phyloP scores from a whole-genome alignment of 2,797 vertebrate genomes.

The Tragelaphus oryx region DNA sequence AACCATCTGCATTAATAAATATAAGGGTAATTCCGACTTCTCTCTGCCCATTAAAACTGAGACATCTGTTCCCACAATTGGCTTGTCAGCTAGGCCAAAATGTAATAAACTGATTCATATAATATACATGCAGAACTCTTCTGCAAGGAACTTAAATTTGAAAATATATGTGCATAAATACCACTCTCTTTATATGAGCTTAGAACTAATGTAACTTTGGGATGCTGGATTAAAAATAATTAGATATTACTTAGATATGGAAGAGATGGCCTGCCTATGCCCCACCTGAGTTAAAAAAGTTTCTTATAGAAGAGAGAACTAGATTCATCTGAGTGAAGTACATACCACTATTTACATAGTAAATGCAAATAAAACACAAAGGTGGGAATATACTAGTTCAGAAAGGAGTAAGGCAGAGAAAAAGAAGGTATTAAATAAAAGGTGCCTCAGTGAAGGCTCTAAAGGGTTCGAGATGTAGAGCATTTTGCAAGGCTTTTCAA shows the following conservation, averaged over 20 bases:
- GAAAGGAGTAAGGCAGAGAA: not conserved
- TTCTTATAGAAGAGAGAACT: not conserved
- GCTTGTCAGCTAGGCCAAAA: not conserved
- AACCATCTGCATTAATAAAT: not conserved
- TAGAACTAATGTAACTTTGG: not conserved
- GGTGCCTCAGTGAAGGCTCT: not conserved
- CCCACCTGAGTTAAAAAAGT: not conserved
- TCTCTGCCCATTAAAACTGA: not conserved
- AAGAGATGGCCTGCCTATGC: not conserved
- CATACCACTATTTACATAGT: not conserved
- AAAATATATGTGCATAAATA: not conserved
- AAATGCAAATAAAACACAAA: not conserved
- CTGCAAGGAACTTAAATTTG: not conserved
- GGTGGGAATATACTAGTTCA: not conserved
- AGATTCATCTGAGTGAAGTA: not conserved
- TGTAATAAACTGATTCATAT: not conserved
- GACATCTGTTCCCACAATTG: not conserved
- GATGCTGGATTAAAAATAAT: not conserved
- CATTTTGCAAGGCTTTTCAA: not conserved
- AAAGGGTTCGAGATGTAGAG: not conserved
- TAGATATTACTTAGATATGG: not conserved
- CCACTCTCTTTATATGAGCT: not conserved
- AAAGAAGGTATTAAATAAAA: not conserved
- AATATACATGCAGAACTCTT: not conserved
- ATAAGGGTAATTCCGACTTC: not conserved